A percentile compares a stretch with the other conserved stretches of the same genome.
Conservation (phyloP, 35 echinoderm and acorn worm species). For the Apostichopus parvimensis region DNA sequence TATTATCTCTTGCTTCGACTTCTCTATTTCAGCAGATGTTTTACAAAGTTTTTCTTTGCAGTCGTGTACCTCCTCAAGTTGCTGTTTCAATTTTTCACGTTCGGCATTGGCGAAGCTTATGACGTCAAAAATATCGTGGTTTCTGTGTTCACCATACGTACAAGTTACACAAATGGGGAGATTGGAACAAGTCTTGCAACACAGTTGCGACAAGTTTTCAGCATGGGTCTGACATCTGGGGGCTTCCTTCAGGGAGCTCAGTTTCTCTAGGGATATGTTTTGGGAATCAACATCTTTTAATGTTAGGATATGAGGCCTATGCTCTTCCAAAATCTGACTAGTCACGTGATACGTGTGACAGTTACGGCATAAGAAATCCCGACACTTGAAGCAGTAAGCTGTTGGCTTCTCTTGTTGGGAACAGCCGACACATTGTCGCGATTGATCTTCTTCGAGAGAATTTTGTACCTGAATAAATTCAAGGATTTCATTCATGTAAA, state of each 20-base stretch:
- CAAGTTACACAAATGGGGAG: not conserved
- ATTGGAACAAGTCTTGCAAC: slow-evolving; percentile 1
- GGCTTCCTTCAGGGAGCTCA: slow-evolving; percentile 17
- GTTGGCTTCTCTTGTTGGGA: not conserved
- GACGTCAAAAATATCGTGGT: slow-evolving; percentile 22
- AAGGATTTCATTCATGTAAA: slow-evolving; percentile 37
- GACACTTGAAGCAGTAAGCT: slow-evolving; percentile 34
- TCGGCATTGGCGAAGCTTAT: not conserved
- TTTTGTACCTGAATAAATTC: slow-evolving; percentile 23
- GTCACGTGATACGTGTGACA: slow-evolving; percentile 10
- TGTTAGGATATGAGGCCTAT: slow-evolving; percentile 3
- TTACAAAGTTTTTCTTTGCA: not conserved
- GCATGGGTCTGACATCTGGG: slow-evolving; percentile 19
- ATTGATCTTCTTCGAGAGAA: slow-evolving; percentile 13
- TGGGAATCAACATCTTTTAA: slow-evolving; percentile 4
- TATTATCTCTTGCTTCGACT: not conserved
- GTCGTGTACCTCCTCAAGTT: not conserved
- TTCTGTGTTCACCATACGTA: slow-evolving; percentile 21
- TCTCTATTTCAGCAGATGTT: not conserved
- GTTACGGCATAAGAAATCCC: slow-evolving; percentile 10
- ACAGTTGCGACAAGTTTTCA: slow-evolving; percentile 14
- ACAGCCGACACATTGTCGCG: not conserved
- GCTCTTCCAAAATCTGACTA: not conserved
- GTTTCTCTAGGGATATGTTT: slow-evolving; percentile 12
- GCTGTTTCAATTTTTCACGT: not conserved